Evolutionary conservation across 1,140 invertebrate species (phyloP), one percentile per base, ranked within the genome.

Genomic region (Trinorchestia longiramus): DNA sequence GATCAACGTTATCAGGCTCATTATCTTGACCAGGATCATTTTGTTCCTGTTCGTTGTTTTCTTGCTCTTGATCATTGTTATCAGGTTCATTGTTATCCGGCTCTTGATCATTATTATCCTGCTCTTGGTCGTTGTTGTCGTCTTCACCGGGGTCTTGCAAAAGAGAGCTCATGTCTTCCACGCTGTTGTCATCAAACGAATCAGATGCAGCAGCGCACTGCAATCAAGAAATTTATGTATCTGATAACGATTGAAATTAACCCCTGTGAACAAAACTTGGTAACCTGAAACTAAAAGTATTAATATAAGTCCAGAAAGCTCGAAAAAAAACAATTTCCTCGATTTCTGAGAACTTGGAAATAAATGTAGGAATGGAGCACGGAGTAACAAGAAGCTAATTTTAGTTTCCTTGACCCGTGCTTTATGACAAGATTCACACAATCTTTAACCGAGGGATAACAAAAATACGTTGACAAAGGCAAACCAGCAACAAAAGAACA

Each of bases 191-290:
- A 40, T 94, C 92, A 44, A 94, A 94, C 44, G 92, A 94, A n/a
- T 94, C 92, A 45, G 92, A 94, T 0, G 92, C 92, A n/a, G 92
- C 92, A n/a, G 92, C 92, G 44, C 92, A 94, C 92, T 94, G 92
- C 92, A 23, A 42, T 42, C 88, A 90, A 90, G 36, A 87, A 87
- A n/a, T n/a, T n/a, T n/a, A n/a, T n/a, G n/a, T n/a, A n/a, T n/a
- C n/a, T n/a, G n/a, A n/a, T 77, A 17, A 40, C 62, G 40, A 17
- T 77, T 77, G 62, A 40, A 77, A 19, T 77, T 77, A 77, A 40
- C 36, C 40, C 36, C 6, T n/a, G 87, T 36, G 41, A 87, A 8
- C 40, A 17, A 8, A 36, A 36, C 87, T 36, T 17, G 11, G 41
- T 15, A 87, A 87, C 36, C 36, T 87, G 40, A 36, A 36, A 6